These are phyloP conservation scores for Ginglymostoma cirratum DNA, from an alignment of 2,113 vertebrate species.

Conservation along the genomic window DNA sequence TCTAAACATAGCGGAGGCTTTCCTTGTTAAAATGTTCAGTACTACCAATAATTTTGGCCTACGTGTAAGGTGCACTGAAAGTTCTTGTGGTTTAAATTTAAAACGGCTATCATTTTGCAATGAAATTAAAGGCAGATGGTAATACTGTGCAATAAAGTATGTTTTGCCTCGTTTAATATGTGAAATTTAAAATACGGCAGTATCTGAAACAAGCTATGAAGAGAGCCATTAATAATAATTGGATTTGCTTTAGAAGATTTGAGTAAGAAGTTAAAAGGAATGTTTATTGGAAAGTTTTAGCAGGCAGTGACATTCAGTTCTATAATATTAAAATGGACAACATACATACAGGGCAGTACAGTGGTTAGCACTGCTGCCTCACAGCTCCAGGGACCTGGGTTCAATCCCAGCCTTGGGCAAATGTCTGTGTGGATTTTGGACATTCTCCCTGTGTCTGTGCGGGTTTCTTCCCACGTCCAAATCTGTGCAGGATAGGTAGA, in stretches of 20 bases:
- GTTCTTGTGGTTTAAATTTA: background rate
- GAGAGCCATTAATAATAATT: background rate
- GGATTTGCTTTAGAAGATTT: background rate
- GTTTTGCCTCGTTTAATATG: no score
- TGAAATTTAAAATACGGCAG: no score
- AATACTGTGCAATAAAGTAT: background rate
- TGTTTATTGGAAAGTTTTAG: background rate
- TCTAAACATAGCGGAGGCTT: background rate
- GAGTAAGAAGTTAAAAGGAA: background rate
- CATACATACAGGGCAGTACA: no score
- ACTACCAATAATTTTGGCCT: background rate
- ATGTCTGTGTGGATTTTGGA: no score
- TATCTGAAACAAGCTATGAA: background rate
- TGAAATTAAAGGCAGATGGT: background rate
- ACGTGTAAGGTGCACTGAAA: background rate
- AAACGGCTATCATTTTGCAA: background rate
- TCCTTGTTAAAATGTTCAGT: background rate
- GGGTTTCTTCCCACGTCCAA: no score
- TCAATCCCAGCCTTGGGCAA: no score
- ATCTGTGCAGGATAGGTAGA: no score
- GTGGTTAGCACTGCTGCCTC: no score
- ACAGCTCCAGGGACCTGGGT: no score
- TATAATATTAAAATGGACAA: background rate
- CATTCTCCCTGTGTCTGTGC: no score
- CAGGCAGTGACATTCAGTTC: background rate